phyloP scores from a whole-genome alignment of 2,113 vertebrate species.

The Catharus bicknelli region DNA sequence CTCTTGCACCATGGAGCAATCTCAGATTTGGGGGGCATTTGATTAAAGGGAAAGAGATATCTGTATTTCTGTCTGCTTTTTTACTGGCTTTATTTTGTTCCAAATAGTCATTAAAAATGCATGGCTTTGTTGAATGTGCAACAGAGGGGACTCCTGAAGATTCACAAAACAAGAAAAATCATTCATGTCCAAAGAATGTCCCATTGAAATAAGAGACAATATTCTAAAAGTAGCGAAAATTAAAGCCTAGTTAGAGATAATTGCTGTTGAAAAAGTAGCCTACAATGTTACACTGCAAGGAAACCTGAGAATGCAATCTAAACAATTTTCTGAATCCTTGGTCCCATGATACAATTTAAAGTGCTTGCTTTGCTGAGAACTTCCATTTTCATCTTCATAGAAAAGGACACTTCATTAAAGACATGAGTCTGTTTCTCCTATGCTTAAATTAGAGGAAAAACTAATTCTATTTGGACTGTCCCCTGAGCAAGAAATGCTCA shows the following conservation, averaged over 20 bases:
- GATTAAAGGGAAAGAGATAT: not conserved
- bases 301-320: not conserved
- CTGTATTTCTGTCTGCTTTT: not conserved
- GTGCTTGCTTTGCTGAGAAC: not conserved
- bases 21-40: not conserved
- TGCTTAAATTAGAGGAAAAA: not conserved
- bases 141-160: not conserved
- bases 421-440: not conserved
- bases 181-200: not conserved
- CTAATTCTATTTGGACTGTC: not conserved
- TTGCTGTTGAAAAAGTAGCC: not conserved
- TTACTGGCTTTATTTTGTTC: not conserved
- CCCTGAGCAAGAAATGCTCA: not conserved
- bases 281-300: not conserved
- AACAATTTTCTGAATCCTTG: not conserved
- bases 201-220: not conserved
- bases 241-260: not conserved
- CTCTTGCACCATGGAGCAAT: not conserved
- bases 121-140: not conserved
- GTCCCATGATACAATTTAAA: rapidly evolving
- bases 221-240: not conserved
- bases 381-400: not conserved
- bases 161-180: not conserved
- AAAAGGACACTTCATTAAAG: not conserved
- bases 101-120: not conserved